phyloP scores from a whole-genome alignment of 1,140 invertebrate species.

The Tigriopus japonicus region DNA sequence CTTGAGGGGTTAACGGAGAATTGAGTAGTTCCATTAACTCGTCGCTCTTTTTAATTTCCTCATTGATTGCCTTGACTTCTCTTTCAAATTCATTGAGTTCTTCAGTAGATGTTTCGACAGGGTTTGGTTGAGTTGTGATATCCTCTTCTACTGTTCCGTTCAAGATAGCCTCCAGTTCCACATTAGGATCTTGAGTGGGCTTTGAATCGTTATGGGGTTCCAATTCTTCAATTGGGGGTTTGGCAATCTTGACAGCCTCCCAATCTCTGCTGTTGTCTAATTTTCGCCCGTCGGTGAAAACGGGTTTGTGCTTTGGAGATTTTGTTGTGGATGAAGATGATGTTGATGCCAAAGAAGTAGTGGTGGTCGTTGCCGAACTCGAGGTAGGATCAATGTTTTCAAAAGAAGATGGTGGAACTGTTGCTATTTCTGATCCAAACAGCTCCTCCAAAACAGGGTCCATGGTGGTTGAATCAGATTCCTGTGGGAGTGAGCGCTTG shows the following conservation, averaged over 20 bases:
- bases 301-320: background rate
- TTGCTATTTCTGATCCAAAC: background rate
- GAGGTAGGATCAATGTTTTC: too few species aligned
- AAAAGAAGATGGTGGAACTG: background rate
- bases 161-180: too few species aligned
- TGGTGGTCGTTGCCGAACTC: too few species aligned
- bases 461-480: background rate
- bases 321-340: background rate
- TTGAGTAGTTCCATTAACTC: too few species aligned
- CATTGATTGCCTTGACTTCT: too few species aligned
- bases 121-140: too few species aligned
- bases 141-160: too few species aligned
- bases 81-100: too few species aligned
- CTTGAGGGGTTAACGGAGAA: too few species aligned
- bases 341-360: too few species aligned
- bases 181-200: background rate
- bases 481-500: background rate
- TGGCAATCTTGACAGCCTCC: constrained; percentile 2
- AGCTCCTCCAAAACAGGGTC: background rate
- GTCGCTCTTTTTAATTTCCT: too few species aligned
- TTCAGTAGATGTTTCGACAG: too few species aligned
- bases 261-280: constrained; percentile 8
- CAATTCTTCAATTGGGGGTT: constrained; percentile 1
- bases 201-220: background rate
- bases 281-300: constrained; percentile 6